These are phyloP conservation scores for Drosophila navojoa DNA, from an alignment of 1,140 invertebrate species.

Conservation along the genomic window DNA sequence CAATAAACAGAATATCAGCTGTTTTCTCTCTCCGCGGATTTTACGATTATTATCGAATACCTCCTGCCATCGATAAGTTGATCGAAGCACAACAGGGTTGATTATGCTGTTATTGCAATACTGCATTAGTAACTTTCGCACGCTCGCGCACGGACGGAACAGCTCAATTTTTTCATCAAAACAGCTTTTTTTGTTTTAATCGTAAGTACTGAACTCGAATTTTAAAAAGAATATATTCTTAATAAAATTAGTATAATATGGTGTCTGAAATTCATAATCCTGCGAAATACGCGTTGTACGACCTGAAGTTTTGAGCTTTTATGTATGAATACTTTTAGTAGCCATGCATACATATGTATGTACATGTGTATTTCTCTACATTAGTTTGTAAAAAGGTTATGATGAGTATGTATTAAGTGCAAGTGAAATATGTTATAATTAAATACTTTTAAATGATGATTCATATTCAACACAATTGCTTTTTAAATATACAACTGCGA, in stretches of 20 bases:
- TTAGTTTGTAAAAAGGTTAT: conserved; percentile 35
- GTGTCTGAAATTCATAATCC: not conserved
- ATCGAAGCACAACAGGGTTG: not conserved
- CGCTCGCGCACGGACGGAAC: conserved; percentile 32
- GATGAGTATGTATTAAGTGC: conserved; percentile 7
- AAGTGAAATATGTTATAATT: not conserved
- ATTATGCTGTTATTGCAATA: not conserved
- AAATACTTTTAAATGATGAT: conserved; percentile 25
- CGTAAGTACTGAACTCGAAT: conserved; percentile 58
- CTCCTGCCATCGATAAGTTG: conserved; percentile 6
- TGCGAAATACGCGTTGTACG: not conserved
- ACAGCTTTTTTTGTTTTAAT: conserved; percentile 83
- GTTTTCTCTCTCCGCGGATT: not conserved
- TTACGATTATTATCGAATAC: conserved; percentile 3
- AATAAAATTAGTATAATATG: not conserved
- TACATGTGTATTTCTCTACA: conserved; percentile 9
- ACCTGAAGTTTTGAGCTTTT: not conserved
- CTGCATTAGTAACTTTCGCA: conserved; percentile 40
- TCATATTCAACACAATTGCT: conserved; percentile 37
- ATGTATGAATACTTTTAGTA: not conserved
- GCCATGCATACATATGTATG: conserved; percentile 1
- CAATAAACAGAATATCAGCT: conserved; percentile 4
- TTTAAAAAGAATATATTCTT: not conserved
- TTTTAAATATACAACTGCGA: conserved; percentile 25
- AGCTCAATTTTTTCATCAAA: conserved; percentile 68